Evolutionary conservation across 2,113 vertebrate genomes (phyloP).

Genomic region (Coptodon rendalli): DNA sequence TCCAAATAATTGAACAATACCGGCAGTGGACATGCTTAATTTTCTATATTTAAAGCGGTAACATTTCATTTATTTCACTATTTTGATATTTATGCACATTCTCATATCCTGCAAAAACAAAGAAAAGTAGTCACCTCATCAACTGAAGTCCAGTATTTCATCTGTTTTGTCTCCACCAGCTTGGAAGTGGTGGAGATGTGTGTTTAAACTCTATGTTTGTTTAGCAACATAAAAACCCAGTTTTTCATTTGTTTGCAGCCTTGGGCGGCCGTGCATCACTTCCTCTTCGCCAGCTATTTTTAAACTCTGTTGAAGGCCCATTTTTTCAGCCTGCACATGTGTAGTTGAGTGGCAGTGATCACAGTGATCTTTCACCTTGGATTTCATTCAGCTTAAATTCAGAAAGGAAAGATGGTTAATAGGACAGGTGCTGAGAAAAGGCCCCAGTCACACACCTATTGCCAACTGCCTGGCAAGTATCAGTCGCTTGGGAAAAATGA

Average conservation of each 20-base stretch:
- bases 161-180: neutral
- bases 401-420: neutral
- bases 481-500: neutral
- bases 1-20: neutral
- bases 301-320: neutral
- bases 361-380: neutral
- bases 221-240: neutral
- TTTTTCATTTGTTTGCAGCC: neutral
- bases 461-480: neutral
- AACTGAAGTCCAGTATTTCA: neutral
- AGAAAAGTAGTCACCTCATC: neutral
- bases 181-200: neutral
- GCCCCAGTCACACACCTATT: neutral
- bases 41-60: neutral
- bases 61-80: neutral
- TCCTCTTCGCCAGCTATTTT: fast-evolving
- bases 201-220: neutral
- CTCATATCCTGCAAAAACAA: neutral
- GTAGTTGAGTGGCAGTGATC: neutral
- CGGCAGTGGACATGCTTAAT: neutral
- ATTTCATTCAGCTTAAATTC: neutral
- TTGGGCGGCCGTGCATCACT: neutral
- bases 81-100: neutral
- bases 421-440: fast-evolving
- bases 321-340: neutral